Conservation (phyloP, 2,797 vertebrate genomes). For the Muscicapa comitata region DNA sequence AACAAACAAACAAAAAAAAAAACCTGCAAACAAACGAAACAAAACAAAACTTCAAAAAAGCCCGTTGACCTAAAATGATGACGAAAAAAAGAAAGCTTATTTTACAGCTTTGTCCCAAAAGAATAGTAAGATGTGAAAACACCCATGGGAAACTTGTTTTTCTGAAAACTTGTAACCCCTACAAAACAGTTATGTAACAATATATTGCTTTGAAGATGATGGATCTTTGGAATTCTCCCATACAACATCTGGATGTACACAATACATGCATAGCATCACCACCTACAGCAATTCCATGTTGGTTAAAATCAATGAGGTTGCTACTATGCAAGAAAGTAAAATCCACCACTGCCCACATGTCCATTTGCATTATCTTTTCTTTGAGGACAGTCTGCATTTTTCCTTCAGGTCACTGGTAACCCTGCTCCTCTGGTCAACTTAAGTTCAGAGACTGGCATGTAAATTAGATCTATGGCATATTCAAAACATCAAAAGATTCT, state of each 20-base stretch:
- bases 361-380: background rate
- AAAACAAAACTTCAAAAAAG: background rate
- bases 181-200: background rate
- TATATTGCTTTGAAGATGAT: background rate
- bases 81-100: background rate
- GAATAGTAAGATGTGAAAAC: background rate
- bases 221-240: background rate
- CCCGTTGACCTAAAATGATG: background rate
- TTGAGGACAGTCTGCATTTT: background rate
- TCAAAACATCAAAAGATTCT: background rate
- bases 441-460: background rate
- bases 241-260: too few relatives aligned
- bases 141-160: background rate
- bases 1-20: accelerated
- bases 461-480: background rate
- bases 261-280: background rate
- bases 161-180: background rate
- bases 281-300: background rate
- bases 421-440: background rate
- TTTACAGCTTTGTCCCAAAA: background rate
- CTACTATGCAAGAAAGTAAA: background rate
- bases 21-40: background rate
- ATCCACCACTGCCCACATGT: background rate
- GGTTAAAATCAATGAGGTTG: background rate
- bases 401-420: background rate